Evolutionary conservation across 2,113 vertebrate genomes (phyloP).

Genomic region (Lichenostomus cassidix): DNA sequence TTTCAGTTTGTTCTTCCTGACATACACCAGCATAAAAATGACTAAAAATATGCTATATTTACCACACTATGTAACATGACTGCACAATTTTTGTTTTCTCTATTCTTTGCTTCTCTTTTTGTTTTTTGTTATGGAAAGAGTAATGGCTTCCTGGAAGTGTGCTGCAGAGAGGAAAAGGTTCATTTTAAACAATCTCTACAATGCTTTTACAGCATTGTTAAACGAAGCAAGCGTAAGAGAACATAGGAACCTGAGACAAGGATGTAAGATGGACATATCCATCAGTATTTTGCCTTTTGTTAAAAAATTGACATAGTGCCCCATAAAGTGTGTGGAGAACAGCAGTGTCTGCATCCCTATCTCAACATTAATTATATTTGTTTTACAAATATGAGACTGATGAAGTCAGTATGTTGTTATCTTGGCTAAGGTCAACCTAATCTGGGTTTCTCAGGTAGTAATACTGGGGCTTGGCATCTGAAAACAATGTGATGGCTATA

Average conservation of each 20-base stretch:
- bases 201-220: background rate
- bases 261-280: background rate
- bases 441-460: background rate
- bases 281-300: background rate
- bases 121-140: background rate
- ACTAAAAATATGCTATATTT: background rate
- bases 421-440: background rate
- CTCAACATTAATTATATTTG: background rate
- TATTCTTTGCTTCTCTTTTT: background rate
- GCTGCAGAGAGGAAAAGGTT: background rate
- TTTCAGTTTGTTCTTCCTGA: slow-evolving; percentile 24
- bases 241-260: background rate
- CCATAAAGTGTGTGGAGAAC: background rate
- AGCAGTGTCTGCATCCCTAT: background rate
- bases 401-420: background rate
- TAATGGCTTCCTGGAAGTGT: background rate
- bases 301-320: background rate
- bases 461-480: background rate
- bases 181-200: background rate
- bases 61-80: background rate
- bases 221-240: background rate
- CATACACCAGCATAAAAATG: slow-evolving; percentile 14
- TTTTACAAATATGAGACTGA: background rate
- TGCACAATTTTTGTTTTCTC: background rate
- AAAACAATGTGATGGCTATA: background rate